Evolutionary conservation across 2,888 invertebrate genomes (phyloP), one percentile per base, ranked within the genome.

Genomic region (Willowsia nigromaculata): DNA sequence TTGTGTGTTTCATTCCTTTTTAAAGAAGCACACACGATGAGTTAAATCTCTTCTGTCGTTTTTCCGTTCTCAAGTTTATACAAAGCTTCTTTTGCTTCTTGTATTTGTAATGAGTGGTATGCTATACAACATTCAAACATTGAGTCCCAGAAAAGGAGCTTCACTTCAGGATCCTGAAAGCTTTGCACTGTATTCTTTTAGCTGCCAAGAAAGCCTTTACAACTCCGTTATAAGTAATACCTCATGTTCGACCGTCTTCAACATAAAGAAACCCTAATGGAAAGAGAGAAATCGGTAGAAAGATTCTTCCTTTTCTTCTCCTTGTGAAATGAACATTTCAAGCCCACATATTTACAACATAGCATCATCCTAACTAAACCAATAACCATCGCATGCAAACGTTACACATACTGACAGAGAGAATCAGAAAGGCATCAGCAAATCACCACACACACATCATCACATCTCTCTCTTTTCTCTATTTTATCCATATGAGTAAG

Each of bases 401-500:
- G 27, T 47, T 50, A 47, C 47, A 18, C 76, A 68, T 68, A 37
- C 68, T 37, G 18, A 33, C 68, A 68, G 68, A 37, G 37, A 18
- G 62, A 84, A 40, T 68, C 71, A 71, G 71, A 84, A 82, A 62
- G 65, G 62, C 43, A 50, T 76, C 76, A 82, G 37, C 68, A 68
- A 68, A 68, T 68, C 82, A 82, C 50, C 82, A 82, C 82, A 76
- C 76, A 43, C 76, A 68, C 68, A 76, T 47, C 76, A 76, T 47
- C 43, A 47, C 76, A 86, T 78, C 68, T 53, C 47, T 81, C 22
- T 22, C 62, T 80, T 86, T 53, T 65, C 76, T 74, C 37, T 80
- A 76, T 78, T 78, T 80, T 68, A 68, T 86, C 65, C 80, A 86
- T 86, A 78, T 71, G 71, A 71, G 87, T 53, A 80, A 81, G 65